A percentile compares a stretch with the other conserved stretches of the same genome.
Evolutionary conservation across 2,888 invertebrate genomes (phyloP).

Genomic region (Trissonchulus sp.): DNA sequence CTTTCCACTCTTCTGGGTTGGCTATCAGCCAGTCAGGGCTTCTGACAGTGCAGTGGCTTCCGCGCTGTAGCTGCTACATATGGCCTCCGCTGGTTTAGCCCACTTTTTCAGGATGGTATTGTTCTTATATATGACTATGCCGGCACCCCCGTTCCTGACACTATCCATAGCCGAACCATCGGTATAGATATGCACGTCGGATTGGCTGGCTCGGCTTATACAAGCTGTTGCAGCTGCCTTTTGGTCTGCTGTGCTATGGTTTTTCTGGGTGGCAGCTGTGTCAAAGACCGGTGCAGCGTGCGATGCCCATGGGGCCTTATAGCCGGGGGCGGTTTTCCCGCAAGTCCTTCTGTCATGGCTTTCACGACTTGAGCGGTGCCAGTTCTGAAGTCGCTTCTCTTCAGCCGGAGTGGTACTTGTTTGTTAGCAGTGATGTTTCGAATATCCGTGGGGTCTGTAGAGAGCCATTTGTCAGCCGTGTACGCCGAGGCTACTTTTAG

Average conservation of each 20-base stretch:
- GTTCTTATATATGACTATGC: neutral
- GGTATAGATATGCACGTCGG: neutral
- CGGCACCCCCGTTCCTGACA: conserved; percentile 5
- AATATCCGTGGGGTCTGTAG: neutral
- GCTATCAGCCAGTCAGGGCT: neutral
- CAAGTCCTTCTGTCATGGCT: neutral
- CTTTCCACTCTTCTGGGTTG: neutral
- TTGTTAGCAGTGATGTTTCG: neutral
- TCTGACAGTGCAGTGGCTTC: neutral
- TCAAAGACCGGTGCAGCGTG: neutral
- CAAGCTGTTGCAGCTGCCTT: neutral
- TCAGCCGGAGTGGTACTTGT: neutral
- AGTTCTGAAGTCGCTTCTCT: conserved; percentile 1
- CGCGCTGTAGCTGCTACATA: neutral
- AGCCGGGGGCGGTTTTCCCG: neutral
- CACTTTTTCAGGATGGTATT: neutral
- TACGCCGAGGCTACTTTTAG: neutral
- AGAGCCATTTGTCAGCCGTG: conserved; percentile 6
- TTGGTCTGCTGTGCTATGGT: neutral
- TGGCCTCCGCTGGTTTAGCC: neutral
- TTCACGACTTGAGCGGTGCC: neutral
- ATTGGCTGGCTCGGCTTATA: neutral
- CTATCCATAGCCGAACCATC: conserved; percentile 3
- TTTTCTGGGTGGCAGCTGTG: neutral
- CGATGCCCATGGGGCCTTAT: neutral